phyloP scores from a whole-genome alignment of 1,140 invertebrate species.

The Coenobita brevimanus region DNA sequence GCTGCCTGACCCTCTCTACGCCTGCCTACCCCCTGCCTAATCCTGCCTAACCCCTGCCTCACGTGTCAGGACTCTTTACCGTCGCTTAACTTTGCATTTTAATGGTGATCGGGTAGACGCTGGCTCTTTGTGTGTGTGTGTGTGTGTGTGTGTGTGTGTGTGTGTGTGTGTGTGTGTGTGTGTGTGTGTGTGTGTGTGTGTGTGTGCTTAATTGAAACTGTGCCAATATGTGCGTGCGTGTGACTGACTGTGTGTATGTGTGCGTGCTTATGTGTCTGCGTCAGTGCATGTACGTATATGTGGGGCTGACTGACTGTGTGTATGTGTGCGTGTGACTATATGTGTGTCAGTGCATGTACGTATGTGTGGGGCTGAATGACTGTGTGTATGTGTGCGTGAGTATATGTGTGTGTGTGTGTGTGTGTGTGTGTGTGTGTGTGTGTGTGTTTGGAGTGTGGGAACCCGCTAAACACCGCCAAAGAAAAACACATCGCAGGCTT shows the following conservation, averaged over 20 bases:
- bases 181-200: neutral
- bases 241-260: constrained; percentile 2
- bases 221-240: neutral
- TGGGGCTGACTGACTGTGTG: too few species aligned
- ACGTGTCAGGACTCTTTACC: too few species aligned
- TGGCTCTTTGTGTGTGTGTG: neutral
- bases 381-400: constrained; percentile 4
- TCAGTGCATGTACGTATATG: neutral
- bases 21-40: too few species aligned
- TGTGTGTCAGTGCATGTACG: neutral
- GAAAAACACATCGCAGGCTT: neutral
- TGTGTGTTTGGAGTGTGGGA: too few species aligned
- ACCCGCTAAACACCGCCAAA: neutral
- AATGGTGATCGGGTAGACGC: too few species aligned
- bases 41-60: too few species aligned
- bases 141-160: neutral
- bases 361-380: neutral
- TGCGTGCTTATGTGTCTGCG: neutral
- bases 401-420: neutral
- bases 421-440: too few species aligned
- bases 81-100: too few species aligned
- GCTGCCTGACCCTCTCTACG: too few species aligned
- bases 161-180: neutral
- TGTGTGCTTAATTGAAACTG: neutral
- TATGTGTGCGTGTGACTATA: neutral